Conservation (phyloP, 2,888 invertebrate genomes). For the Lobophora halterata region DNA sequence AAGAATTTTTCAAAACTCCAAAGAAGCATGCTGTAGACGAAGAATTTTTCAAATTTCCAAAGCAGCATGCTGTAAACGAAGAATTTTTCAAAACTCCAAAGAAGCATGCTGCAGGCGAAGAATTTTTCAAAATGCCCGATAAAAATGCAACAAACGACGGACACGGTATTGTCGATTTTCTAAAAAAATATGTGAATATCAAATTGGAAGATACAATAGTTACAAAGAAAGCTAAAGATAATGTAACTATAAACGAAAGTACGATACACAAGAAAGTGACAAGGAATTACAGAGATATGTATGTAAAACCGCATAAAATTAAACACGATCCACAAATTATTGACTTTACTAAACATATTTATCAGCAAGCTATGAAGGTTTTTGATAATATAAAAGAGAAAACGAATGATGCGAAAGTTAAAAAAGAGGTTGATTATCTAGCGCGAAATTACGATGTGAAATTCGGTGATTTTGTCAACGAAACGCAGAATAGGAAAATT, state of each 20-base stretch:
- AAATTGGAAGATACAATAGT: no score
- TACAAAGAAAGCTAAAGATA: neutral
- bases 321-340: constrained; percentile 40
- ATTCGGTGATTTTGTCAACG: constrained; percentile 42
- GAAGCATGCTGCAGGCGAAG: no score
- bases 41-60: no score
- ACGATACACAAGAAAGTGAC: constrained; percentile 2
- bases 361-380: constrained; percentile 41
- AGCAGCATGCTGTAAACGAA: no score
- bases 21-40: no score
- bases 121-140: no score
- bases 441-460: constrained; percentile 40
- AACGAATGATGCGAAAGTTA: constrained; percentile 26
- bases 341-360: constrained; percentile 43
- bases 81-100: no score
- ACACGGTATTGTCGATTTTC: no score
- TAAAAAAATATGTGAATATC: neutral
- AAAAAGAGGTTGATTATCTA: constrained; percentile 33
- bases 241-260: neutral
- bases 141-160: no score
- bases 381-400: constrained; percentile 41
- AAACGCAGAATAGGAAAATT: constrained; percentile 41
- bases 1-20: no score
- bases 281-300: constrained; percentile 14
- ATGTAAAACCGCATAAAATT: constrained; percentile 27